Conservation (phyloP, 2,888 invertebrate species). For the Papilio demoleus region DNA sequence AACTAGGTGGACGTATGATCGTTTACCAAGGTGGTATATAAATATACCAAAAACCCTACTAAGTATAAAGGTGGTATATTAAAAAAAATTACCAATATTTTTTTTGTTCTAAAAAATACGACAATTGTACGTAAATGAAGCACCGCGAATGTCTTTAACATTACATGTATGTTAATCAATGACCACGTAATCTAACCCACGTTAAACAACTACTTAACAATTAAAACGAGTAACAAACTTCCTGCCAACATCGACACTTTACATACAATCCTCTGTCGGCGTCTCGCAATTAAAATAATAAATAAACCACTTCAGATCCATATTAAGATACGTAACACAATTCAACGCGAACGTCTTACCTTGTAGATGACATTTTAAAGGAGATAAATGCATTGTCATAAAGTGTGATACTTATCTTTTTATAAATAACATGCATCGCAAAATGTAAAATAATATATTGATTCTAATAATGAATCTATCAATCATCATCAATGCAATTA, state of each 20-base stretch:
- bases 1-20: too few species aligned
- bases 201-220: constrained; percentile 30
- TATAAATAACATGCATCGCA: too few species aligned
- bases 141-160: background rate
- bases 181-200: constrained; percentile 26
- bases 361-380: constrained; percentile 14
- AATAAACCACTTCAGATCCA: constrained; percentile 35
- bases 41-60: too few species aligned
- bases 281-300: constrained; percentile 29
- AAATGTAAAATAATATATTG: too few species aligned
- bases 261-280: constrained; percentile 34
- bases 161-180: constrained; percentile 34
- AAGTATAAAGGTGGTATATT: too few species aligned
- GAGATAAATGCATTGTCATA: constrained; percentile 1
- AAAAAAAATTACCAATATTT: too few species aligned
- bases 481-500: too few species aligned
- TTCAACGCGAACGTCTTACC: background rate
- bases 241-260: constrained; percentile 31
- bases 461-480: too few species aligned
- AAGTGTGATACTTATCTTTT: background rate
- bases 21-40: too few species aligned
- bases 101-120: too few species aligned
- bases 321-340: constrained; percentile 20
- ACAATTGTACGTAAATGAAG: too few species aligned
- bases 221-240: constrained; percentile 27